Evolutionary conservation across 2,888 invertebrate species (phyloP), one percentile per base, ranked within the genome.

Genomic region (Schizotus pectinicornis): DNA sequence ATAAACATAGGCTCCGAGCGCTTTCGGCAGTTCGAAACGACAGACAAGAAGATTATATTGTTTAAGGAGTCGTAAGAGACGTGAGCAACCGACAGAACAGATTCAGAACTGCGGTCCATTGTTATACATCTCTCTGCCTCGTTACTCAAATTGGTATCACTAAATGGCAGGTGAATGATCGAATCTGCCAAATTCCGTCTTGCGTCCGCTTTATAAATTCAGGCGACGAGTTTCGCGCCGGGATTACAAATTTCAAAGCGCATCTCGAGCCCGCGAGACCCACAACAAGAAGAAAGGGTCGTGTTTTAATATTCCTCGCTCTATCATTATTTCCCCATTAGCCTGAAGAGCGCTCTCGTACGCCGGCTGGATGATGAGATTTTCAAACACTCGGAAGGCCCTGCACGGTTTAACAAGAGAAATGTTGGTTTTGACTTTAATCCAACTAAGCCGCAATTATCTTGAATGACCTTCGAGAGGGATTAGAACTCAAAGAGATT

Each of bases 21-120:
- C 62, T 64, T 65, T 67, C 67, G 63, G 65, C 65, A 62, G 61
- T 62, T 59, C 56, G 62, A 62, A 68, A 61, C 58, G 66, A 63
- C 68, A 60, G 66, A 67, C 67, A 62, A 63, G 68, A 66, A 65
- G 65, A 67, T 69, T 69, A 67, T 67, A 69, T 67, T 69, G 69
- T 69, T 69, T 64, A 63, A 63, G 59, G 47, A 65, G 63, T 61
- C 48, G 52, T 56, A 64, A 59, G 55, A 59, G 65, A 69, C 65
- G 64, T 65, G 66, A 63, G 64, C 61, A 66, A 64, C 65, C 63
- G 63, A 61, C 60, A 53, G 51, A 61, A 59, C 59, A 61, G 58
- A 60, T 50, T 63, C 59, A 53, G 57, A 52, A 59, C 56, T 49
- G 48, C 35, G 48, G 53, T 33, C 64, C 61, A 64, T 64, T 63